Base-by-base conservation (phyloP, 2,888 invertebrate genomes). In the Lycocerus yunnanus region DNA sequence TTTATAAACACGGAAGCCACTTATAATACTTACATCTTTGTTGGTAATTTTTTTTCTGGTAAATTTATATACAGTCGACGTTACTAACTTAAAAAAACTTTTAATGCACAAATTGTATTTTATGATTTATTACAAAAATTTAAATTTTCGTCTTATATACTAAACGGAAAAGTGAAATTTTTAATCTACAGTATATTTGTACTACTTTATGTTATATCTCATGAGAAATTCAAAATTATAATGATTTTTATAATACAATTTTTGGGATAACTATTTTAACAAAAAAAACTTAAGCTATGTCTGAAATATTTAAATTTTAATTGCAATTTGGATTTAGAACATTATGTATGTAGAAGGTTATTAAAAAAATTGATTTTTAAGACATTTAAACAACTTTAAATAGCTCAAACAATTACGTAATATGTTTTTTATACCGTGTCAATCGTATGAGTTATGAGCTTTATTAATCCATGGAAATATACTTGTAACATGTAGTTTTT, bases 1-100 rank as follows among this genome's bases (percentile, higher is more conserved):
- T 69, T 66, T 69, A 69, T 58, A 69, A 73, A 67, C 18, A 69
- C 70, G 67, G 69, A 70, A 70, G 67, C 69, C 60, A 73, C 73
- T 73, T 73, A 69, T 58, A 69, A 69, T 69, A 68, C 27, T 13
- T 27, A 27, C 63, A 66, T 73, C 67, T 73, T 73, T 73, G 65
- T 65, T 72, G 15, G 58, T 43, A 68, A 58, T 68, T 58, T 58
- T 63, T 63, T 63, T 63, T 18, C 61, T 18, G n/a, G 2, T 20
- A 63, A 63, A 63, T 63, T 63, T 63, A 63, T 63, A 63, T 18
- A 18, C 18, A 63, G 61, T n/a, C 13, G 61, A 61, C 16, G 61
- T 8, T 61, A 18, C 16, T 16, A 18, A 63, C 16, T 63, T 63
- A n/a, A 18, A 63, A 63, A 63, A 63, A 14, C 61, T 63, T 15